These are phyloP conservation scores for Agonopterix alstromeriana DNA, from an alignment of 2,888 invertebrate species.

Conservation along the genomic window DNA sequence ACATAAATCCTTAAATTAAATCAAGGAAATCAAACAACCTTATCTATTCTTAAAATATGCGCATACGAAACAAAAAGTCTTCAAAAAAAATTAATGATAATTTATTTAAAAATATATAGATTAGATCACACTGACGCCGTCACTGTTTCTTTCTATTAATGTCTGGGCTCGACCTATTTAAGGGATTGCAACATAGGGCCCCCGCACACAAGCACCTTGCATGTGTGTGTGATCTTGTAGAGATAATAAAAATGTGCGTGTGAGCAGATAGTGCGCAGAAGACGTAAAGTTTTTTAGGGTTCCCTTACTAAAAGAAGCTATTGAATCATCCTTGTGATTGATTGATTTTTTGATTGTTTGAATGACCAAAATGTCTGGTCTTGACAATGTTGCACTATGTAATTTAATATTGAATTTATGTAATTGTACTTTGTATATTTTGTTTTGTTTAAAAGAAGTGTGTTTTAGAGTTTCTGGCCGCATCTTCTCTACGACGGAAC, in stretches of 20 bases:
- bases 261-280: constrained; percentile 7
- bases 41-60: not conserved
- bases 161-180: constrained; percentile 66
- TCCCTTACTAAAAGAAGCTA: not conserved
- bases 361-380: too few relatives aligned
- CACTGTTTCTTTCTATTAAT: constrained; percentile 70
- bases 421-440: too few relatives aligned
- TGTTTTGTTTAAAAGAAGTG: too few relatives aligned
- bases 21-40: not conserved
- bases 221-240: constrained; percentile 1
- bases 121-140: constrained; percentile 23
- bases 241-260: constrained; percentile 8
- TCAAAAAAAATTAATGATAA: not conserved
- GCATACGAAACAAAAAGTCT: not conserved
- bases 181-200: constrained; percentile 73
- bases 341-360: too few relatives aligned
- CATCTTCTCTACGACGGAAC: too few relatives aligned
- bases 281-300: constrained; percentile 7
- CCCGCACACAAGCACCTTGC: constrained; percentile 3
- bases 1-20: too few relatives aligned
- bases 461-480: too few relatives aligned
- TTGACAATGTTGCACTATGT: too few relatives aligned
- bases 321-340: too few relatives aligned
- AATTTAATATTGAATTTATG: too few relatives aligned
- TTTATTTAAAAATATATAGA: not conserved